Evolutionary conservation across 2,888 invertebrate species (phyloP), one percentile per base, ranked within the genome.

Genomic region (Synanthedon tipuliformis): DNA sequence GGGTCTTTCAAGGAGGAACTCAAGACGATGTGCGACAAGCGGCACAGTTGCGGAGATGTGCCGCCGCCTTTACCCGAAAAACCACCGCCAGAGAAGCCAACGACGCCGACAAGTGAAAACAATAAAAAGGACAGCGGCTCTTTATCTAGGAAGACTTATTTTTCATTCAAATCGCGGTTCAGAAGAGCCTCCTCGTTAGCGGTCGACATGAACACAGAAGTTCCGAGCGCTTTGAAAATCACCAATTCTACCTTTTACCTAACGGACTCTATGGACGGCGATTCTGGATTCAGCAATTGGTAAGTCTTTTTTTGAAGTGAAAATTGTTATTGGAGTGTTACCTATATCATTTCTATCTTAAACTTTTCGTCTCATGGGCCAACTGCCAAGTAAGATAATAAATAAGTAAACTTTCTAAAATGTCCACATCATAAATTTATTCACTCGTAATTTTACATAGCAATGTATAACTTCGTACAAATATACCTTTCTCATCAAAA

Each of bases 161-260:
- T 89, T 60, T 89, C 89, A 1, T 89, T 92, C 63, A 90, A 90
- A 62, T 90, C 90, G 0, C 88, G 91, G 57, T 90, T 92, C 63
- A 83, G 91, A 50, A 81, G 92, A 54, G 89, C 90, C 49, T 85
- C 89, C 48, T 90, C 90, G 11, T 70, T 91, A 57, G 89, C 89
- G 2, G 79, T 89, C 15, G 89, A 89, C 57, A 81, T 88, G 23
- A 87, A 88, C 50, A 64, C 71, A 3, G 89, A 89, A n/a, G 78
- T 89, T 48, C 88, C 89, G 0, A 87, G 87, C 58, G 83, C 89
- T 2, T 62, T 90, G 53, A 88, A 88, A 61, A 86, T 89, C 50
- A 89, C 91, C 0, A 90, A 91, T 59, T 93, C 93, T 51, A 93
- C 92, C 0, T 93, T 93, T 73, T 93, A 93, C 66, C 73, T 93